A percentile compares a stretch with the other conserved stretches of the same genome.
Conservation (phyloP, 2,113 vertebrate species). For the Silurus meridionalis region DNA sequence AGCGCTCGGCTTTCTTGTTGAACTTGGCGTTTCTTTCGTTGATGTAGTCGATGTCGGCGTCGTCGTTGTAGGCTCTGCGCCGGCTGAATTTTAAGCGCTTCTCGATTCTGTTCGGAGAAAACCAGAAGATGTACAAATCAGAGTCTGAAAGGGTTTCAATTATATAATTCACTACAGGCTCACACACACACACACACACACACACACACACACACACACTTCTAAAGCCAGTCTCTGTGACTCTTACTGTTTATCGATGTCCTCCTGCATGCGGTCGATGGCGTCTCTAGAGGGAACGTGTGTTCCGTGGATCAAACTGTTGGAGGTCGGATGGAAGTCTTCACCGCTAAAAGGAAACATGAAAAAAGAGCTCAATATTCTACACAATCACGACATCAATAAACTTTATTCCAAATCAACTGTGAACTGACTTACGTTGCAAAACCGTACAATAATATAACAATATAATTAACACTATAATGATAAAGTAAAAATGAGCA, state of each 20-base stretch:
- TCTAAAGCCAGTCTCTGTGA: neutral
- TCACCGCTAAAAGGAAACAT: slow-evolving; percentile 78
- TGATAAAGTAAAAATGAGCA: neutral
- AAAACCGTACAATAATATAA: too few species aligned
- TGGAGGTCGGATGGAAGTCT: slow-evolving; percentile 88
- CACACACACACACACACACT: neutral
- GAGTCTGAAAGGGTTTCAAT: neutral
- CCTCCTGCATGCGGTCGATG: slow-evolving; percentile 90
- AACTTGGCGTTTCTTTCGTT: slow-evolving; percentile 98
- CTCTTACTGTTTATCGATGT: slow-evolving; percentile 96
- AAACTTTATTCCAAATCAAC: neutral
- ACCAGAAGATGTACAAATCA: neutral
- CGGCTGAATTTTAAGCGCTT: slow-evolving; percentile 94
- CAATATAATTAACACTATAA: neutral
- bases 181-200: too few species aligned
- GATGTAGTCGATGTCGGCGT: slow-evolving; percentile 95
- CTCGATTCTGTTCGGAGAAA: slow-evolving; percentile 78
- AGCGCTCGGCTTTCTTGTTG: slow-evolving; percentile 97
- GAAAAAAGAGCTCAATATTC: neutral
- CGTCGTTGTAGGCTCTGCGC: slow-evolving; percentile 90
- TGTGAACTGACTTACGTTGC: too few species aligned
- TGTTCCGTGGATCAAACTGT: slow-evolving; percentile 90
- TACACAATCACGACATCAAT: neutral
- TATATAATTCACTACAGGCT: neutral
- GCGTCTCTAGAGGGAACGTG: slow-evolving; percentile 87